Evolutionary conservation across 2,888 invertebrate species (phyloP).

Genomic region (Galerucella pusilla): DNA sequence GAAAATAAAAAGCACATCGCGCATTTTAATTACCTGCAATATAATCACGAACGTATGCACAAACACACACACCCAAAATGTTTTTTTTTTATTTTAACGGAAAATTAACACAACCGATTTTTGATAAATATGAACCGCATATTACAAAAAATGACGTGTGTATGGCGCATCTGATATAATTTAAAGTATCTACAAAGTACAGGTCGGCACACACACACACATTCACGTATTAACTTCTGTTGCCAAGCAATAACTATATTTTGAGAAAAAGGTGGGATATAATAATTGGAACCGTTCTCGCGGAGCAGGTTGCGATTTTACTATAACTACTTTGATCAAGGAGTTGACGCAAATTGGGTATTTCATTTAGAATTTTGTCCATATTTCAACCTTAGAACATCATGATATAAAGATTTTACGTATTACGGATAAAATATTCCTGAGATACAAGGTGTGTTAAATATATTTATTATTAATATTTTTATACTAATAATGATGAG

Average conservation of each 20-base stretch:
- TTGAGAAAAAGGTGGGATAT: slow-evolving; percentile 23
- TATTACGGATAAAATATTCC: too few relatives aligned
- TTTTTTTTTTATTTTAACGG: background rate
- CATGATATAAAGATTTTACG: too few relatives aligned
- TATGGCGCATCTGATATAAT: slow-evolving; percentile 33
- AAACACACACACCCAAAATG: background rate
- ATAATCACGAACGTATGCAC: background rate
- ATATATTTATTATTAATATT: too few relatives aligned
- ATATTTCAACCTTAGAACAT: too few relatives aligned
- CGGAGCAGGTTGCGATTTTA: background rate
- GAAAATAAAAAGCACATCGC: background rate
- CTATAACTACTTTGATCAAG: too few relatives aligned
- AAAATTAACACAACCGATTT: background rate
- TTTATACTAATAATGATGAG: too few relatives aligned
- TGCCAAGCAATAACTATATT: slow-evolving; percentile 30
- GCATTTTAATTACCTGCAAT: slow-evolving; percentile 16
- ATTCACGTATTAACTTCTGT: slow-evolving; percentile 34
- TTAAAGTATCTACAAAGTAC: slow-evolving; percentile 34
- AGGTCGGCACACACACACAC: slow-evolving; percentile 29
- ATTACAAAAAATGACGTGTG: slow-evolving; percentile 33
- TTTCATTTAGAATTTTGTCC: too few relatives aligned
- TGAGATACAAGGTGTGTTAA: too few relatives aligned
- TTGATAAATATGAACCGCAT: slow-evolving; percentile 10
- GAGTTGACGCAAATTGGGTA: too few relatives aligned
- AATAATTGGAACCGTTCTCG: slow-evolving; percentile 15